These are phyloP conservation scores for Temnothorax curvispinosus DNA, from an alignment of 1,140 invertebrate genomes.

Conservation along the genomic window DNA sequence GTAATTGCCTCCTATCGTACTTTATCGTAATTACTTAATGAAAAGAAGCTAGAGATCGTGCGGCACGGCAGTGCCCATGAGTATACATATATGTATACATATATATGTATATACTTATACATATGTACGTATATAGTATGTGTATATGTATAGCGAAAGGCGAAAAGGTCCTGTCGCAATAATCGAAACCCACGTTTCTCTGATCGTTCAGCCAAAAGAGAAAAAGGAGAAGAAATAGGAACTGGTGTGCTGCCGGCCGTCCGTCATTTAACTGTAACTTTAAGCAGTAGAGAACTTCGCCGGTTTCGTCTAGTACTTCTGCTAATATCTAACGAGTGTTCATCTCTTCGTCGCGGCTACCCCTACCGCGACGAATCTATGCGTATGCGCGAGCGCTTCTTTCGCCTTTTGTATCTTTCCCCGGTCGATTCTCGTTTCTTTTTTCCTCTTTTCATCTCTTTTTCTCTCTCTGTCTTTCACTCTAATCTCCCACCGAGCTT, in stretches of 20 bases:
- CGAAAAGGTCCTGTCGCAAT: conserved; percentile 57
- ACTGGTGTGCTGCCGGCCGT: conserved; percentile 57
- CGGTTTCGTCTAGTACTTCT: conserved; percentile 76
- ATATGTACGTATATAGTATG: neutral
- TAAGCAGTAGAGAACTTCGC: conserved; percentile 75
- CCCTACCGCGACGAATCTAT: conserved; percentile 36
- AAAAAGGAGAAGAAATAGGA: conserved; percentile 30
- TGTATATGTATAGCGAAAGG: conserved; percentile 55
- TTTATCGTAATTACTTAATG: conserved; percentile 73
- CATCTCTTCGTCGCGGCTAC: conserved; percentile 34
- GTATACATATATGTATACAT: neutral
- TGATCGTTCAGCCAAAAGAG: conserved; percentile 40
- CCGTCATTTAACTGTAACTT: conserved; percentile 75
- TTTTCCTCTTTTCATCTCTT: neutral
- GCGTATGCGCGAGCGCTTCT: conserved; percentile 65
- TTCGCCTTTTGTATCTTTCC: conserved; percentile 33
- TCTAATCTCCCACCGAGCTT: conserved; percentile 3
- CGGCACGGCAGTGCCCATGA: conserved; percentile 65
- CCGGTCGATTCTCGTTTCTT: neutral
- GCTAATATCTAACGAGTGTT: conserved; percentile 65
- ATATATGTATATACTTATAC: neutral
- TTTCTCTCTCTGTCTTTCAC: neutral
- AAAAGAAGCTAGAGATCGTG: conserved; percentile 66
- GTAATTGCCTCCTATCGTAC: conserved; percentile 72
- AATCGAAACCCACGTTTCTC: conserved; percentile 47